Percentiles rank a stretch among this genome's conserved stretches.
Evolutionary conservation across 2,797 vertebrate species (phyloP).

Genomic region (Lepus oiostolus): DNA sequence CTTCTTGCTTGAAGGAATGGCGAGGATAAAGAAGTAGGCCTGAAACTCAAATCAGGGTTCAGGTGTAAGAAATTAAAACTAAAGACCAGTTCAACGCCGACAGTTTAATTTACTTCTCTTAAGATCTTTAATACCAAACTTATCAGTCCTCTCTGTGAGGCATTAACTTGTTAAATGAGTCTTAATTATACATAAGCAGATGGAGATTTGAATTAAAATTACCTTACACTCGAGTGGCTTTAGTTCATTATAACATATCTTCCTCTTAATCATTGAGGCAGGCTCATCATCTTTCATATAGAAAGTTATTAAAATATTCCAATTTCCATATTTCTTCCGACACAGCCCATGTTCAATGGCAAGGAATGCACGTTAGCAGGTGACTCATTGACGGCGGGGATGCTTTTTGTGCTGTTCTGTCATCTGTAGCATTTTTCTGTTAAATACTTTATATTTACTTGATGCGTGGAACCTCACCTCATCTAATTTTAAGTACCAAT

Average conservation of each 20-base stretch:
- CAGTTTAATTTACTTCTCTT: constrained; percentile 92
- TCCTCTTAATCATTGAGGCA: constrained; percentile 95
- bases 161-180: constrained; percentile 95
- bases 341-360: constrained; percentile 90
- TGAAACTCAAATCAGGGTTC: constrained; percentile 86
- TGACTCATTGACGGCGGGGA: constrained; percentile 90
- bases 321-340: constrained; percentile 93
- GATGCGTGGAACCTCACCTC: constrained; percentile 81
- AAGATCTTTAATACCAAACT: constrained; percentile 90
- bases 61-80: constrained; percentile 88
- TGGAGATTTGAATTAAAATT: constrained; percentile 97
- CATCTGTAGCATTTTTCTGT: constrained; percentile 87
- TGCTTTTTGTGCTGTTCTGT: constrained; percentile 88
- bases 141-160: constrained; percentile 91
- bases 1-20: constrained; percentile 70
- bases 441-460: constrained; percentile 88
- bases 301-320: constrained; percentile 91
- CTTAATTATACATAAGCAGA: constrained; percentile 95
- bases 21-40: constrained; percentile 82
- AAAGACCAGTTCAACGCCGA: constrained; percentile 87
- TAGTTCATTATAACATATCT: constrained; percentile 96
- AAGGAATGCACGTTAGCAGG: constrained; percentile 89
- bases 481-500: constrained; percentile 84
- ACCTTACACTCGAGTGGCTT: constrained; percentile 94
- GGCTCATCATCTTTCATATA: constrained; percentile 92